Evolutionary conservation across 2,113 vertebrate species (phyloP), one percentile per base, ranked within the genome.

Genomic region (Chionodraco myersi): DNA sequence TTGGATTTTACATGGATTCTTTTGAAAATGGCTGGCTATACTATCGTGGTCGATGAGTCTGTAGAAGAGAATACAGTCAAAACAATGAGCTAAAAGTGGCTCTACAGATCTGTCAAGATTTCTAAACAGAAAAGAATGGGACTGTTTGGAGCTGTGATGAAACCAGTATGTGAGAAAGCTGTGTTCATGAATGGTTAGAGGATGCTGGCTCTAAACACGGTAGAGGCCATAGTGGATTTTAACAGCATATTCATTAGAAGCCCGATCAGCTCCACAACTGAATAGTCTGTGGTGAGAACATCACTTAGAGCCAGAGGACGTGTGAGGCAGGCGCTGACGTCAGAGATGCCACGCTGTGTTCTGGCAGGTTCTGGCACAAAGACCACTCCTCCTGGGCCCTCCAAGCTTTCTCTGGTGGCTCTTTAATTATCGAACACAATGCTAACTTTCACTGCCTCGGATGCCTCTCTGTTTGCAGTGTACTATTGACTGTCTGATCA

Each of bases 211-310:
- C 26, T 11, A n/a, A 34, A 60, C 16, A 5, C 23, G 48, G 13
- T 8, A 45, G 16, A 47, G n/a, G 21, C 36, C 51, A 47, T 41
- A 14, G 65, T 63, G 41, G 56, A 48, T 36, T 36, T 36, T 23
- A 26, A 72, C 47, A 59, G 48, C 36, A 44, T 51, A 49, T 71
- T 73, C 45, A 57, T 64, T 53, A 30, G 10, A 72, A 72, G 66
- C 10, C 8, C 1, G 3, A 6, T 70, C 15, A 65, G 44, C 54
- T 44, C 44, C 52, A 23, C 49, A 60, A 8, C 23, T 47, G 47
- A 62, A 58, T 53, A n/a, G 70, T 36, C 7, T 47, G 68, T 6
- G 56, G 15, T 78, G 52, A 69, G 69, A 85, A 36, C 45, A n/a
- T 58, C 52, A 23, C 16, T 36, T 9, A 16, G 72, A 45, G 57